Conservation (phyloP, 1,140 invertebrate genomes). For the Leptoteleia sp. region DNA sequence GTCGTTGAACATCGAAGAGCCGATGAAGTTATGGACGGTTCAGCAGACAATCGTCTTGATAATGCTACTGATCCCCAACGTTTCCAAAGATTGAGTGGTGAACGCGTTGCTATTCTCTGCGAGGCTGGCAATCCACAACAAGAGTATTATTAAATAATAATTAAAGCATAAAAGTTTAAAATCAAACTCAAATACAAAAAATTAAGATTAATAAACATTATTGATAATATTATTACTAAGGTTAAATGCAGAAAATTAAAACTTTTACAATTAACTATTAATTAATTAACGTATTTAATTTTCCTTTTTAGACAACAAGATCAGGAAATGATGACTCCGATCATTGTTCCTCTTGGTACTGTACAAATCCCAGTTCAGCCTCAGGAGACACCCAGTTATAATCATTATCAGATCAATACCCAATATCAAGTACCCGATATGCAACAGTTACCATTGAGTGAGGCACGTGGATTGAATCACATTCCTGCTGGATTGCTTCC, state of each 20-base stretch:
- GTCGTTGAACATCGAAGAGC: constrained; percentile 91
- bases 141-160: no score
- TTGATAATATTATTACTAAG: no score
- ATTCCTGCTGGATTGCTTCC: constrained; percentile 69
- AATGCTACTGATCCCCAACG: constrained; percentile 87
- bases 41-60: constrained; percentile 77
- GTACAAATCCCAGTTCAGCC: constrained; percentile 77
- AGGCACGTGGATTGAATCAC: constrained; percentile 74
- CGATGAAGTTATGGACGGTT: constrained; percentile 89
- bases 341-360: constrained; percentile 78
- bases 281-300: no score
- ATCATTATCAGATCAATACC: constrained; percentile 75
- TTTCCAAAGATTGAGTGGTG: constrained; percentile 88
- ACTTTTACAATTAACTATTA: no score
- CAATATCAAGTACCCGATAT: constrained; percentile 77
- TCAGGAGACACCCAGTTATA: constrained; percentile 72
- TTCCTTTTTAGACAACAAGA: constrained; percentile 76
- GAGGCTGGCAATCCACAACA: constrained; percentile 87
- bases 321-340: constrained; percentile 78
- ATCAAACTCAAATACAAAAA: no score
- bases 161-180: no score
- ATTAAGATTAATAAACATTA: no score
- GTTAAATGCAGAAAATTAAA: no score
- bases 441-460: constrained; percentile 74
- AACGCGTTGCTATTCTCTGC: constrained; percentile 92